phyloP scores from a whole-genome alignment of 2,113 vertebrate genomes.

The Psittacula cyanocephala region DNA sequence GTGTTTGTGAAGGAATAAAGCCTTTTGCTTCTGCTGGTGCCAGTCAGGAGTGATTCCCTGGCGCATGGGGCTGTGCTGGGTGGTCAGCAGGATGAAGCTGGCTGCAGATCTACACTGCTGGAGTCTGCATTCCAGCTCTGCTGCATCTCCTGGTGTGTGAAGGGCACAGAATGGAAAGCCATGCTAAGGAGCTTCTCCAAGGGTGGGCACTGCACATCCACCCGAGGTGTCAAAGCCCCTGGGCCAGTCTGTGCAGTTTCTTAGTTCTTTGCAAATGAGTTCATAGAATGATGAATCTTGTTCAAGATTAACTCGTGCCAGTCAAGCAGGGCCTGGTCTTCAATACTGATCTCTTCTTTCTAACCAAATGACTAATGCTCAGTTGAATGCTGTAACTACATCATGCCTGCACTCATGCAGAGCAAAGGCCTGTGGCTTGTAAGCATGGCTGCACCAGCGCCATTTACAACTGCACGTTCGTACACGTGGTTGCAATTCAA shows the following conservation, averaged over 20 bases:
- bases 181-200: not conserved
- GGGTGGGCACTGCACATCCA: not conserved
- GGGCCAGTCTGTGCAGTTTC: not conserved
- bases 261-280: not conserved
- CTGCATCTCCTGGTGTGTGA: not conserved
- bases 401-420: fast-evolving
- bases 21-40: not conserved
- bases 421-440: not conserved
- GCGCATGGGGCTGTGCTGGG: fast-evolving
- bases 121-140: not conserved
- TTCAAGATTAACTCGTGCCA: not conserved
- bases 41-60: not conserved
- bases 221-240: not conserved
- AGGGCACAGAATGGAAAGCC: not conserved
- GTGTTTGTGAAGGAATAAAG: not conserved
- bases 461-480: fast-evolving
- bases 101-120: fast-evolving
- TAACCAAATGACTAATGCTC: fast-evolving
- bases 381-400: not conserved
- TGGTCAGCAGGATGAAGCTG: not conserved
- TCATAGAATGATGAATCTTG: not conserved
- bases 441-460: too few species aligned
- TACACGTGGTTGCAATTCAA: fast-evolving
- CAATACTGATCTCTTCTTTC: not conserved
- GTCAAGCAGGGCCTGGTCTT: not conserved